A percentile compares a stretch with the other conserved stretches of the same genome.
phyloP scores from a whole-genome alignment of 2,113 vertebrate genomes.

The Caloenas nicobarica region DNA sequence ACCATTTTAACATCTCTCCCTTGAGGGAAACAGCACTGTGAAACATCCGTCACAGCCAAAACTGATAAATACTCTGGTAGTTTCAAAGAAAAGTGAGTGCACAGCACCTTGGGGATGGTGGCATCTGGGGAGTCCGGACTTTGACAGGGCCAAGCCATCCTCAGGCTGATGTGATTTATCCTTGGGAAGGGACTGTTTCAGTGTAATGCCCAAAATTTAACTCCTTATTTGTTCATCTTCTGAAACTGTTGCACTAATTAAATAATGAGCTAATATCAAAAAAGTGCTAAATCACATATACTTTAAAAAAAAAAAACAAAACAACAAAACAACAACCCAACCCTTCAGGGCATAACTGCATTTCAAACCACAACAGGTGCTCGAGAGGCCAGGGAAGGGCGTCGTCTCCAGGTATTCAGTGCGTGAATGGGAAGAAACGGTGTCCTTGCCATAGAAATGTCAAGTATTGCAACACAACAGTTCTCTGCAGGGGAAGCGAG shows the following conservation, averaged over 20 bases:
- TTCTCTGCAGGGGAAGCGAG: background rate
- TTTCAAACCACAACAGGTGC: constrained; percentile 39
- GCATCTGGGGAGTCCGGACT: background rate
- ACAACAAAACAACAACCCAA: background rate
- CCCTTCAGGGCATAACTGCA: constrained; percentile 31
- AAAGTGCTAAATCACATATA: constrained; percentile 71
- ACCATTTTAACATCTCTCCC: background rate
- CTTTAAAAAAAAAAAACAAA: background rate
- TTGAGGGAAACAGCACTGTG: background rate
- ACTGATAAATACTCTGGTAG: background rate
- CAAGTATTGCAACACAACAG: constrained; percentile 43
- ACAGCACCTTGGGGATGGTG: background rate
- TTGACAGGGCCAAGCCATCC: background rate
- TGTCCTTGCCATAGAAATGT: constrained; percentile 49
- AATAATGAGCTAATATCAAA: constrained; percentile 70
- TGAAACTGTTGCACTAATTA: constrained; percentile 46
- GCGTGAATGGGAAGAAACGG: background rate
- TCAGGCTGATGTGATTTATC: background rate
- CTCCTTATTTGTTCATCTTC: constrained; percentile 58
- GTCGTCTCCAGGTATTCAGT: constrained; percentile 18
- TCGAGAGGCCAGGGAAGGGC: constrained; percentile 23
- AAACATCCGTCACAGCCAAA: background rate
- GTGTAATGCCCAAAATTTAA: constrained; percentile 55
- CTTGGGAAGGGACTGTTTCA: background rate
- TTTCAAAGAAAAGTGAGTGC: background rate